Base-by-base conservation (phyloP, 2,888 invertebrate species). In the Frankliniella fusca region DNA sequence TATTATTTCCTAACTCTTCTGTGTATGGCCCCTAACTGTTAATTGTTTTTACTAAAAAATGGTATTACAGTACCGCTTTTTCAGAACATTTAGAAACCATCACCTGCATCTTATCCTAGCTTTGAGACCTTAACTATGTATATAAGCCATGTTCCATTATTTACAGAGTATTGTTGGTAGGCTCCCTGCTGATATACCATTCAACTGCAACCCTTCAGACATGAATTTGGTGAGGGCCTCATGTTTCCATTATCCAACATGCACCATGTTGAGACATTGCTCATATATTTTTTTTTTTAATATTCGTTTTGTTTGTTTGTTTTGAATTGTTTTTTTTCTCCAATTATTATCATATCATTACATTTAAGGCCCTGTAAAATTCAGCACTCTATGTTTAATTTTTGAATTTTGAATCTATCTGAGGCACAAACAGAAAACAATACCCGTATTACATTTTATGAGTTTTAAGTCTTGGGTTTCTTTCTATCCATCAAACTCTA, bases 1-100 rank as follows among this genome's bases (percentile, higher is more conserved):
- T 80, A 65, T 48, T 48, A 23, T 65, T n/a, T 80, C 80, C 80
- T 3, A 82, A 65, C 80, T 80, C 80, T 54, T 54, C 5, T 70
- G 9, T 70, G 23, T 70, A 11, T n/a, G 70, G 23, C 12, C 27
- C 7, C 27, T n/a, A 27, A 76, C 70, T 76, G 23, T 23, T 76
- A 10, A 23, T 9, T 27, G 12, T 27, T 12, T 12, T 54, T 54
- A 54, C 38, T 38, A 38, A 38, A 38, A 15, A 54, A 54, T 11
- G 11, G 54, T 54, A 20, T 54, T 54, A 20, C n/a, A 38, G 5
- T 38, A 38, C 38, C 5, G 38, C 38, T 38, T 54, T 54, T 5
- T 54, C 5, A 3, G 38, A 3, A 38, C 38, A 38, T 38, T 38
- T 38, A 38, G 5, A 38, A 38, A 38, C 38, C 5, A 38, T 3